Evolutionary conservation across 2,888 invertebrate species (phyloP), one percentile per base, ranked within the genome.

Genomic region (Drosophila leonis): DNA sequence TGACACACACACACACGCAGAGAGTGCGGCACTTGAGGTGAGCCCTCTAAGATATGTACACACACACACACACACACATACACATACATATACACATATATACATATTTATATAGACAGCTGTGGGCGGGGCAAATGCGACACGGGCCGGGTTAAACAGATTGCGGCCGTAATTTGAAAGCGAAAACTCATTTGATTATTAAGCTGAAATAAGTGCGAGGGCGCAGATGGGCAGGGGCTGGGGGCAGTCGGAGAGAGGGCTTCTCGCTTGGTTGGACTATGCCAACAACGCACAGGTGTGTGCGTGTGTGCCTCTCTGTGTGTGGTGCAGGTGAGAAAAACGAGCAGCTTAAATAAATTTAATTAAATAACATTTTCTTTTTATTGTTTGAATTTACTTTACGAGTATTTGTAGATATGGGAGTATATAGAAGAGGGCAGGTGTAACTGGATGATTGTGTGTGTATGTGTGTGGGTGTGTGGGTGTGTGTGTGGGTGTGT

Each of bases 361-460:
- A 86, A 86, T 88, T 90, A 86, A 90, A 86, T 86, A 88, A 90
- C 87, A 88, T 86, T 90, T 86, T 90, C 82, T 79, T 83, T 81
- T 89, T 90, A 88, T 88, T 90, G 80, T 88, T 85, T 72, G 70
- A 72, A 75, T 90, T 88, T 88, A 72, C 65, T 81, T 78, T 68
- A 73, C 61, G 77, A 85, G 88, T 85, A 82, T 80, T 72, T 65
- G 48, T 67, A 12, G 37, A 54, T 27, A 35, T 35, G 24, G 51
- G 31, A 35, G 24, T 24, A 52, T 52, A 52, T 35, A 35, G n/a
- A 39, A n/a, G 39, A 12, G 37, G 13, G 27, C 27, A 6, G n/a
- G 27, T 27, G 27, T 15, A 52, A 5, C 24, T 24, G 24, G 35
- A 24, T 33, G 52, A 33, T 27, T n/a, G 27, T 39, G 35, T 2